Evolutionary conservation across 2,797 vertebrate species (phyloP).

Genomic region (Semaprochilodus insignis): DNA sequence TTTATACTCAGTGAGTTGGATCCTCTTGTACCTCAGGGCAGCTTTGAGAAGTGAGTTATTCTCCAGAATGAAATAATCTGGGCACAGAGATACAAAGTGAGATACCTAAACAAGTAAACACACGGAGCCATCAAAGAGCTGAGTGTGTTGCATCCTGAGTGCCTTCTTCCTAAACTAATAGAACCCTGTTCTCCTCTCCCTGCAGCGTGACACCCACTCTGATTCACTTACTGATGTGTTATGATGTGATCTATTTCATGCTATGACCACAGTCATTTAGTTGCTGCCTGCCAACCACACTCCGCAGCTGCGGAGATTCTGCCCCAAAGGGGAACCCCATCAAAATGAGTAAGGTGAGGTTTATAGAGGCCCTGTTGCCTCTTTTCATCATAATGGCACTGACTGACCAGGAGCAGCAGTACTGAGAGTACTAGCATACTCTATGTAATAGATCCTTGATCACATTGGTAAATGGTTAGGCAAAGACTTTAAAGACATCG

Average conservation of each 20-base stretch:
- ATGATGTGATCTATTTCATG: constrained; percentile 9
- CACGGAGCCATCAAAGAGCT: background rate
- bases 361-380: constrained; percentile 28
- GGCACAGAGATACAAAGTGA: background rate
- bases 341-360: constrained; percentile 31
- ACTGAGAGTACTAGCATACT: background rate
- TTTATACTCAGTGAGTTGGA: constrained; percentile 75
- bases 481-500: background rate
- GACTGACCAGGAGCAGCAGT: background rate
- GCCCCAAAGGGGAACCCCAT: constrained; percentile 15
- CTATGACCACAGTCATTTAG: constrained; percentile 17
- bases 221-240: constrained; percentile 9
- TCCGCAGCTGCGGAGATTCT: constrained; percentile 9
- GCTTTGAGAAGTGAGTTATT: constrained; percentile 78
- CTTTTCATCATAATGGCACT: constrained; percentile 38
- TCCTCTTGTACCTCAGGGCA: constrained; percentile 75
- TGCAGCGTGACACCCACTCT: constrained; percentile 1
- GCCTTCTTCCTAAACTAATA: background rate
- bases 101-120: background rate
- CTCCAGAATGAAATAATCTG: constrained; percentile 81
- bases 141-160: background rate
- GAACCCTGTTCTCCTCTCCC: background rate
- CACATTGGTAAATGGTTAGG: background rate
- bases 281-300: constrained; percentile 20
- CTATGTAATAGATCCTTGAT: background rate